A percentile compares a stretch with the other conserved stretches of the same genome.
Evolutionary conservation across 2,888 invertebrate genomes (phyloP).

Genomic region (Tetrapedia diversipes): DNA sequence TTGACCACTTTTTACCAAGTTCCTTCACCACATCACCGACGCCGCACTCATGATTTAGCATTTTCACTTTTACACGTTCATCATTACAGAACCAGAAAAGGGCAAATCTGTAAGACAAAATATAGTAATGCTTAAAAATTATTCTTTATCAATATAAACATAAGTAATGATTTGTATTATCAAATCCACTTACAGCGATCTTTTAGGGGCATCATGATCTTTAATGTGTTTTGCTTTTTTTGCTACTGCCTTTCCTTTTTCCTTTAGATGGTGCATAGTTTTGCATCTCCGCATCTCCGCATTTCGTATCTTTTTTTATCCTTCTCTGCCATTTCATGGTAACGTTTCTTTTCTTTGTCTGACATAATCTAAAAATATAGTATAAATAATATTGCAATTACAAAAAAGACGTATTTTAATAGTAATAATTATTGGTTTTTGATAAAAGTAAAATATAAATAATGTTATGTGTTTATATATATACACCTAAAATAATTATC

Average conservation of each 20-base stretch:
- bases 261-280: slow-evolving; percentile 96
- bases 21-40: slow-evolving; percentile 99
- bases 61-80: slow-evolving; percentile 97
- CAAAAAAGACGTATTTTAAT: not conserved
- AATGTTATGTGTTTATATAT: too few species aligned
- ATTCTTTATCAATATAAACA: slow-evolving; percentile 2
- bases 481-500: not conserved
- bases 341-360: slow-evolving; percentile 98
- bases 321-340: slow-evolving; percentile 99
- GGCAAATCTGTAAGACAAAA: slow-evolving; percentile 90
- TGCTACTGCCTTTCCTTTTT: slow-evolving; percentile 90
- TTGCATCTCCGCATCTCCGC: slow-evolving; percentile 98
- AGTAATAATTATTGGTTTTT: too few species aligned
- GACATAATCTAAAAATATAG: slow-evolving; percentile 93
- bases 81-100: slow-evolving; percentile 99
- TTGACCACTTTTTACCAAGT: slow-evolving; percentile 97
- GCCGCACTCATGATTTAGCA: slow-evolving; percentile 95
- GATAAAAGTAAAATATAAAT: too few species aligned
- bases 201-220: slow-evolving; percentile 99
- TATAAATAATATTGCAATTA: slow-evolving; percentile 10
- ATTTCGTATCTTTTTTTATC: slow-evolving; percentile 98
- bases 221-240: slow-evolving; percentile 96
- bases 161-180: slow-evolving; percentile 79
- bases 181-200: slow-evolving; percentile 98
- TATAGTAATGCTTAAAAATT: not conserved